Base-by-base conservation (phyloP, 2,888 invertebrate genomes). In the Minunthozetes semirufus region DNA sequence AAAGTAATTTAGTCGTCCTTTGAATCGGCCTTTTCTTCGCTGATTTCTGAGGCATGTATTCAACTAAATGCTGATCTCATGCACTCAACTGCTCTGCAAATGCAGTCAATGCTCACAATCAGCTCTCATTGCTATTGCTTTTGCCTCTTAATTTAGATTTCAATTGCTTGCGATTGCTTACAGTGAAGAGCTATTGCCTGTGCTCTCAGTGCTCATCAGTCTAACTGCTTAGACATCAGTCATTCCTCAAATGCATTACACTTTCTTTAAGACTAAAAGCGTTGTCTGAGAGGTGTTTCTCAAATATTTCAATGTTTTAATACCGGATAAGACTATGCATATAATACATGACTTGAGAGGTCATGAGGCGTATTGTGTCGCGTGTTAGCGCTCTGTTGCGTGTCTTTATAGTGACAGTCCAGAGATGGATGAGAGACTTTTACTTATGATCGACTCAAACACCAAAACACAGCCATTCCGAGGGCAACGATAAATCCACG, bases 1-100 rank as follows among this genome's bases (percentile, higher is more conserved):
- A 29, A 61, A 29, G 61, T 61, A 61, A 61, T 61, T 61, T 29
- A 61, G 61, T 61, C 61, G 29, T 4, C 22, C n/a, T n/a, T n/a
- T n/a, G n/a, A n/a, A n/a, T n/a, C n/a, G n/a, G n/a, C n/a, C n/a
- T n/a, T n/a, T n/a, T n/a, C 15, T 6, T 4, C 53, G 56, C 56
- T 56, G 56, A 56, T 61, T 61, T 61, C 61, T 61, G 61, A 61
- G 19, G 61, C 29, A 61, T 61, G 61, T 29, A 61, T 29, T 22
- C 17, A 61, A 61, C 15, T 25, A 29, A 29, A 61, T 61, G 17
- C 15, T 61, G 15, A 61, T 61, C 61, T 56, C 25, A 56, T 56
- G 25, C 56, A 19, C 56, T 48, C 48, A 5, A 48, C 42, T 42
- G 42, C 11, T 9, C 42, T 42, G 42, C n/a, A n/a, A n/a, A 33